Evolutionary conservation across 2,888 invertebrate species (phyloP).

Genomic region (Lottia gigantea): DNA sequence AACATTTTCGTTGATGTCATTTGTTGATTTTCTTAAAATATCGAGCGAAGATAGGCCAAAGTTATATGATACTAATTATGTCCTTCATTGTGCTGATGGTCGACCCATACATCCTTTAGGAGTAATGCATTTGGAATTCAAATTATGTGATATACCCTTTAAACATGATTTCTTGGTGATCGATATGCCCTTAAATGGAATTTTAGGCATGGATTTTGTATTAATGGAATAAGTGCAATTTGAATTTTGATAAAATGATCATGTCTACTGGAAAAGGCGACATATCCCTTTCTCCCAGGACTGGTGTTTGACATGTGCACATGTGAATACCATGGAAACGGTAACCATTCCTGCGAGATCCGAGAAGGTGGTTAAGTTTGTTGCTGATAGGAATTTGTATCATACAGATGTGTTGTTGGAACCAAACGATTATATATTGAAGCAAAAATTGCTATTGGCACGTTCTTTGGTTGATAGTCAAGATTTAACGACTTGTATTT

Average conservation of each 20-base stretch:
- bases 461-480: not conserved
- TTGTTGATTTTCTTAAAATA: not conserved
- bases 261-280: too few species aligned
- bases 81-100: not conserved
- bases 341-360: not conserved
- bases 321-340: not conserved
- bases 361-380: not conserved
- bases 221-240: too few species aligned
- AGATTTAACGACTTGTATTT: not conserved
- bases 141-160: not conserved
- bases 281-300: too few species aligned
- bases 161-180: not conserved
- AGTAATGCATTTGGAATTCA: not conserved
- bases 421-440: too few species aligned
- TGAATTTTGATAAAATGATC: too few species aligned
- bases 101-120: not conserved
- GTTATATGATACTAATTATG: not conserved
- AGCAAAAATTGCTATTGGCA: too few species aligned
- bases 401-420: too few species aligned
- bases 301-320: not conserved
- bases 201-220: not conserved
- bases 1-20: constrained; percentile 2
- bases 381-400: not conserved
- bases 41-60: not conserved
- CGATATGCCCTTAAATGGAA: not conserved